A percentile compares a stretch with the other conserved stretches of the same genome.
These are phyloP conservation scores for Spodoptera littoralis DNA, from an alignment of 2,888 invertebrate genomes.

Conservation along the genomic window DNA sequence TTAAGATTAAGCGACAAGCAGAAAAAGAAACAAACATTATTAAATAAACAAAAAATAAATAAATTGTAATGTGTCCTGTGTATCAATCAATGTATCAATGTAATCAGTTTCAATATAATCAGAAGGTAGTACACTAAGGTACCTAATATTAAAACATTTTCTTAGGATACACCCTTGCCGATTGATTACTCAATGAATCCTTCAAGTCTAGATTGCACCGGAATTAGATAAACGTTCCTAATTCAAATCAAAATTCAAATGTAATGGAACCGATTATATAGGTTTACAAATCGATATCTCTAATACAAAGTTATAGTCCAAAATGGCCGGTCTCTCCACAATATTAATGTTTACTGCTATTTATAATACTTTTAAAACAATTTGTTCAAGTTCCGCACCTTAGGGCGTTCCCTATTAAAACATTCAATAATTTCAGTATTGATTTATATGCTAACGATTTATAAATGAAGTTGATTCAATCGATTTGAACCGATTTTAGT, in stretches of 20 bases:
- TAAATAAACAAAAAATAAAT: too few relatives aligned
- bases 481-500: conserved; percentile 30
- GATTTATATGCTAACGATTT: conserved; percentile 47
- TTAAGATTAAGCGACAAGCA: too few relatives aligned
- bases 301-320: conserved; percentile 45
- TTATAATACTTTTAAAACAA: conserved; percentile 49
- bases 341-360: conserved; percentile 44
- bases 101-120: too few relatives aligned
- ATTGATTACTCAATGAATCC: background rate
- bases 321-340: conserved; percentile 37
- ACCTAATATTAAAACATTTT: too few relatives aligned
- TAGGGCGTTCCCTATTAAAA: conserved; percentile 47
- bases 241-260: conserved; percentile 37
- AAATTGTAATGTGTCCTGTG: too few relatives aligned
- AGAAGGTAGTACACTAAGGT: too few relatives aligned
- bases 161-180: too few relatives aligned
- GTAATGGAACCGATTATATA: conserved; percentile 37
- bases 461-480: conserved; percentile 41
- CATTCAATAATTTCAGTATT: conserved; percentile 48
- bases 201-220: conserved; percentile 7
- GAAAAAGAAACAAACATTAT: too few relatives aligned
- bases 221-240: conserved; percentile 32
- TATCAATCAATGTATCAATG: too few relatives aligned
- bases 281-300: conserved; percentile 30
- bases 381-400: conserved; percentile 48